Base-by-base conservation (phyloP, 2,797 vertebrate species). In the Lagorchestes hirsutus region DNA sequence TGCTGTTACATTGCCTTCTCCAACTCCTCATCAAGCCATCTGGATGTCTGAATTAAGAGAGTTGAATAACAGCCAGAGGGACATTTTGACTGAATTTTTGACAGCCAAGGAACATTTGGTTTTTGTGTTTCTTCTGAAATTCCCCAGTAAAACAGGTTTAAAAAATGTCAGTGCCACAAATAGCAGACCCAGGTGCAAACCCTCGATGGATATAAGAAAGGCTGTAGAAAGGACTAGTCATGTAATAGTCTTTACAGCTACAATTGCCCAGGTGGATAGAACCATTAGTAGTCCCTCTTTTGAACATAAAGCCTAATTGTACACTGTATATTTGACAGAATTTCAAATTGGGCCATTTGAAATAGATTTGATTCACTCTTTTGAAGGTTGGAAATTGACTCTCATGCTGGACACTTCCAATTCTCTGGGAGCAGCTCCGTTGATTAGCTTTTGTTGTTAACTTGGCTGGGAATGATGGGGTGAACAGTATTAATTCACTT, bases 61-160 rank as follows among this genome's bases (percentile, higher is more conserved):
- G 6, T 62, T 93, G 92, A 93, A 40, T 92, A 58, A 94, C 28
- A n/a, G 82, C 74, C 40, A 90, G 28, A 46, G 82, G 40, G 90
- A 6, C 93, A 90, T 95, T 94, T 93, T 96, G 10, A 90, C 10
- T 62, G 29, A 62, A 94, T 52, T 55, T 52, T 94, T 57, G 55
- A 14, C 46, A 94, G 34, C 27, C 27, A 55, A 11, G 12, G 56
- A 56, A 95, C 54, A 74, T 87, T 55, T 92, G 18, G 28, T 62
- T 59, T 59, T 10, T 40, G n/a, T 62, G 31, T 59, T 40, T 40
- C 3, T 4, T 8, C 16, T 74, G n/a, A n/a, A 74, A 74, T 40
- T 22, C 18, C 67, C n/a, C 67, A 74, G n/a, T 31, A 92, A 55
- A 91, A 29, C 6, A 58, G 67, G 52, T 91, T 52, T 5, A 87